These are phyloP conservation scores for Ernsta delagoae DNA, from an alignment of 2,888 invertebrate species.

Conservation along the genomic window DNA sequence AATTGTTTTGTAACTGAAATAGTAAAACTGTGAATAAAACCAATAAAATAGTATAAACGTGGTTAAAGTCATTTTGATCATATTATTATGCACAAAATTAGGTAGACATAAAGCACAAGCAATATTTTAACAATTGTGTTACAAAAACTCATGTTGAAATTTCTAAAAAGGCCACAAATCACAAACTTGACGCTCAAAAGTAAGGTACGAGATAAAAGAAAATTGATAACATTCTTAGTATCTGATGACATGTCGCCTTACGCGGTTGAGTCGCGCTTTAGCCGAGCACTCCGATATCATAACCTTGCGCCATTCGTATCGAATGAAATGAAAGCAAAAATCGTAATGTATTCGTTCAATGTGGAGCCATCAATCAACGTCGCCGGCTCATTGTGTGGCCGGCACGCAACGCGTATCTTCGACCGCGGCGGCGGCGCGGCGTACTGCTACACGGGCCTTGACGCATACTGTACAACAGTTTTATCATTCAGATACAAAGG, in stretches of 20 bases:
- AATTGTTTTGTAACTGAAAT: slow-evolving; percentile 82
- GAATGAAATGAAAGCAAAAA: slow-evolving; percentile 82
- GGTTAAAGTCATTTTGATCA: slow-evolving; percentile 16
- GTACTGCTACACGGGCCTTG: slow-evolving; percentile 46
- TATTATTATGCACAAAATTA: not conserved
- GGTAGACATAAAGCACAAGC: not conserved
- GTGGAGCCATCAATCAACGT: slow-evolving; percentile 81
- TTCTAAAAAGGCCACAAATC: no score
- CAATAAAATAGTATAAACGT: slow-evolving; percentile 78
- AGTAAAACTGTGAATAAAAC: slow-evolving; percentile 80
- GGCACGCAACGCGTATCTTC: slow-evolving; percentile 72
- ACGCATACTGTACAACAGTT: slow-evolving; percentile 57
- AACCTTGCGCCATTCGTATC: slow-evolving; percentile 83
- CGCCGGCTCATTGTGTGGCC: slow-evolving; percentile 82
- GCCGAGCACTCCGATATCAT: slow-evolving; percentile 72
- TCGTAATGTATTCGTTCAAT: slow-evolving; percentile 84
- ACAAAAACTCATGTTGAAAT: not conserved
- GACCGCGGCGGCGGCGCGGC: slow-evolving; percentile 43
- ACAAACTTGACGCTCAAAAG: not conserved
- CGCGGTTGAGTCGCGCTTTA: slow-evolving; percentile 36
- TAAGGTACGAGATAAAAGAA: slow-evolving; percentile 20
- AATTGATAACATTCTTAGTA: slow-evolving; percentile 37
- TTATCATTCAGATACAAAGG: slow-evolving; percentile 69
- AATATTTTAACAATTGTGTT: not conserved
- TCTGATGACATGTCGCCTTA: slow-evolving; percentile 37